phyloP scores from a whole-genome alignment of 1,140 invertebrate species.

The Diorhabda sublineata region DNA sequence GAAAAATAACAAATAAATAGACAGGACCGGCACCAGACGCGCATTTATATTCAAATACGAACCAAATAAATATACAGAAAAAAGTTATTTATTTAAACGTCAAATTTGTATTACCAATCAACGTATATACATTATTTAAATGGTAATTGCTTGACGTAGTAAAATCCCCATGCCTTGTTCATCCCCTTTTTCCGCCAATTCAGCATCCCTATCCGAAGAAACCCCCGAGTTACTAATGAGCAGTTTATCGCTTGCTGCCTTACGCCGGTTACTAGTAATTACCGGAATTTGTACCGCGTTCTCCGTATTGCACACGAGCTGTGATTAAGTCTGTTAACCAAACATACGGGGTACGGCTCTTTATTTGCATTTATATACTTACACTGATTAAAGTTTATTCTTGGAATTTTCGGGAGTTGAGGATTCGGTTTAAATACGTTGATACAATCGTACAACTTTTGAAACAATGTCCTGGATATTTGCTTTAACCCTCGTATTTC shows the following conservation, averaged over 20 bases:
- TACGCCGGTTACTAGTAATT: conserved; percentile 20
- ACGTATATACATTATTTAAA: too few relatives aligned
- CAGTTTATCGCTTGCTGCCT: conserved; percentile 20
- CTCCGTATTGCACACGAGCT: conserved; percentile 4
- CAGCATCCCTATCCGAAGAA: not conserved
- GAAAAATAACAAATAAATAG: too few relatives aligned
- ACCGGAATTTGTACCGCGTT: conserved; percentile 18
- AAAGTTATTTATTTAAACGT: too few relatives aligned
- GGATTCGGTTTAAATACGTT: not conserved
- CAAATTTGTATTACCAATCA: too few relatives aligned
- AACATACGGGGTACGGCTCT: conserved; percentile 17
- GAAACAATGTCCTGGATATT: too few relatives aligned
- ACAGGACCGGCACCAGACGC: too few relatives aligned
- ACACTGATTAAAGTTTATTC: conserved; percentile 22
- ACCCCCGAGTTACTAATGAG: conserved; percentile 19
- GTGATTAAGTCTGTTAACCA: conserved; percentile 22
- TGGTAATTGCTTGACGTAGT: not conserved
- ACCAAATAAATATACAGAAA: too few relatives aligned
- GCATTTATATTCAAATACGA: too few relatives aligned
- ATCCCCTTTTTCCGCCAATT: not conserved
- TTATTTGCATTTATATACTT: conserved; percentile 21
- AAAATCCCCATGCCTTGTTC: not conserved
- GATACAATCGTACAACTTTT: not conserved
- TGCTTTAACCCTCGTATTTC: too few relatives aligned
- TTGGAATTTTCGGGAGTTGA: not conserved